Percentiles rank a stretch among this genome's conserved stretches.
These are phyloP conservation scores for Phyllostomus discolor DNA, from an alignment of 2,113 vertebrate species.

Conservation along the genomic window DNA sequence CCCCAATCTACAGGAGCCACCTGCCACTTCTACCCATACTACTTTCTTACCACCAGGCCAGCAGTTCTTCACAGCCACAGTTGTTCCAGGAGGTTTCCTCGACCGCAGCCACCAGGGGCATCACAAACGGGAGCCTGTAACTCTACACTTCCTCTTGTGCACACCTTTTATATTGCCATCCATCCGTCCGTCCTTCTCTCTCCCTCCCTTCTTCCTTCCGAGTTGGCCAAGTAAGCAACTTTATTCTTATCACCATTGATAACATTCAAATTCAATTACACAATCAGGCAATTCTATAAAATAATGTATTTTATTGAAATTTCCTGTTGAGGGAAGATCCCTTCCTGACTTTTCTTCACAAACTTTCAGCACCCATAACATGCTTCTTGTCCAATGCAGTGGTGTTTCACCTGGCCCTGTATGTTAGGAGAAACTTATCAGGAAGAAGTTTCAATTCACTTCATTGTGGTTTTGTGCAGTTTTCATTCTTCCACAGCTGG, in stretches of 20 bases:
- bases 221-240: not conserved
- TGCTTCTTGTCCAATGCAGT: not conserved
- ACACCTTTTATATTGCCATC: not conserved
- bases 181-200: not conserved
- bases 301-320: not conserved
- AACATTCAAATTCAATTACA: not conserved
- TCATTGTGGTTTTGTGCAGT: not conserved
- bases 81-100: not conserved
- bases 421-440: not conserved
- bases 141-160: not conserved
- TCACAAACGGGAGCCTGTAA: not conserved
- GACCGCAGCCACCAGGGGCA: not conserved
- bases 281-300: not conserved
- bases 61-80: not conserved
- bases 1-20: not conserved
- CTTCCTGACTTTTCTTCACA: not conserved
- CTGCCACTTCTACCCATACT: not conserved
- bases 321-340: not conserved
- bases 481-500: constrained; percentile 51
- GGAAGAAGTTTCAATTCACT: not conserved
- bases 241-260: not conserved
- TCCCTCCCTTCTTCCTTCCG: not conserved
- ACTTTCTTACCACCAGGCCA: not conserved
- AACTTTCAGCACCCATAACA: not conserved
- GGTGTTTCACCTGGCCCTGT: rapidly evolving